These are phyloP conservation scores for Lasioglossum zephyrum DNA, from an alignment of 2,888 invertebrate species.

Conservation along the genomic window DNA sequence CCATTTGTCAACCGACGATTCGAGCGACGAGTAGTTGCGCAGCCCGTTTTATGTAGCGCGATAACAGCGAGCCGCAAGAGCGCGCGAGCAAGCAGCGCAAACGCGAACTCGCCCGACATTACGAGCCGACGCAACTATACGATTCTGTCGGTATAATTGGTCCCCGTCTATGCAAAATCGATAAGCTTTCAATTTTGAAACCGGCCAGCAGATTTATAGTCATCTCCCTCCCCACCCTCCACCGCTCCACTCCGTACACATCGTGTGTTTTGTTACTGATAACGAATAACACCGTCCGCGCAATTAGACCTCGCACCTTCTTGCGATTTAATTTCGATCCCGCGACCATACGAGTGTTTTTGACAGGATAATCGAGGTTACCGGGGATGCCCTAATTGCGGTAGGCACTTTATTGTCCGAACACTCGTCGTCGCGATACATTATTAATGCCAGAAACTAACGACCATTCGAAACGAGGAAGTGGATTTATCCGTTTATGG, in stretches of 20 bases:
- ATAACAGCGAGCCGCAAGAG: conserved; percentile 51
- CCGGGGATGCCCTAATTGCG: background rate
- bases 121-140: conserved; percentile 21
- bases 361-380: background rate
- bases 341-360: background rate
- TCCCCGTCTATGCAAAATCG: conserved; percentile 58
- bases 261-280: conserved; percentile 51
- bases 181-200: conserved; percentile 72
- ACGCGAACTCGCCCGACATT: conserved; percentile 21
- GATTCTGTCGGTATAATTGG: conserved; percentile 65
- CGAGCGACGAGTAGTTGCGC: conserved; percentile 63
- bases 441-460: background rate
- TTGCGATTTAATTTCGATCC: conserved; percentile 11
- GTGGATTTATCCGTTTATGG: background rate
- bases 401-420: background rate
- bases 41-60: conserved; percentile 63
- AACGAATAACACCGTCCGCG: conserved; percentile 36
- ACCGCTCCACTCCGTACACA: background rate
- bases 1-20: conserved; percentile 71
- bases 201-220: conserved; percentile 60
- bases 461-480: background rate
- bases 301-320: conserved; percentile 3
- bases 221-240: background rate
- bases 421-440: background rate
- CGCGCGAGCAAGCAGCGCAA: background rate